Evolutionary conservation across 2,888 invertebrate species (phyloP), one percentile per base, ranked within the genome.

Genomic region (Shargacucullia verbasci): DNA sequence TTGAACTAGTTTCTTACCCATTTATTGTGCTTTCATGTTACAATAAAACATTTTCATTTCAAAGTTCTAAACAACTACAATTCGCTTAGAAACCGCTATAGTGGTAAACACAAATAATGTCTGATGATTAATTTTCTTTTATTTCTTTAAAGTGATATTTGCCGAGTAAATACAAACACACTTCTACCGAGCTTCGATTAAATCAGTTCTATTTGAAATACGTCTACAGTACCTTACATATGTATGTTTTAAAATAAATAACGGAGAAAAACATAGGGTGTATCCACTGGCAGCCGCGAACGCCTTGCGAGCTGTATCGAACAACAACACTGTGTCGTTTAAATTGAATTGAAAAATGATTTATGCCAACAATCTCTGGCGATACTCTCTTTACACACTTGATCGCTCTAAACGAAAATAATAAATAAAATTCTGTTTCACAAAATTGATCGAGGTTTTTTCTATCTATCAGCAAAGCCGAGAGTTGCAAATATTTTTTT

Each of bases 271-370:
- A 60, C 58, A 58, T 39, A 50, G 13, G 77, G 79, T 70, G 67
- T 82, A 80, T 87, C 83, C 81, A 78, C 68, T 66, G 44, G 65
- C 56, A 68, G 66, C 53, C 48, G 47, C 53, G 49, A 54, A 54
- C 65, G 67, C 66, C 58, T 70, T 78, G 53, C 40, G 67, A 78
- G 71, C 65, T 73, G 80, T 85, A 87, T 83, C 85, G 81, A 86
- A 90, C 87, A 88, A 90, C 87, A 88, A 87, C 86, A 83, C 84
- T 82, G 85, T 89, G 90, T 88, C 89, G 87, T 88, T 91, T 88
- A 92, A 91, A 92, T 91, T 90, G 89, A 91, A 92, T 92, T 91
- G 90, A 89, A 92, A 88, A 87, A 91, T 91, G 91, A 92, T 92
- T 92, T 91, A 90, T 87, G 84, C 84, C 85, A 84, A 90, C 91